phyloP scores from a whole-genome alignment of 2,888 invertebrate species.

The Campoplex nolae region DNA sequence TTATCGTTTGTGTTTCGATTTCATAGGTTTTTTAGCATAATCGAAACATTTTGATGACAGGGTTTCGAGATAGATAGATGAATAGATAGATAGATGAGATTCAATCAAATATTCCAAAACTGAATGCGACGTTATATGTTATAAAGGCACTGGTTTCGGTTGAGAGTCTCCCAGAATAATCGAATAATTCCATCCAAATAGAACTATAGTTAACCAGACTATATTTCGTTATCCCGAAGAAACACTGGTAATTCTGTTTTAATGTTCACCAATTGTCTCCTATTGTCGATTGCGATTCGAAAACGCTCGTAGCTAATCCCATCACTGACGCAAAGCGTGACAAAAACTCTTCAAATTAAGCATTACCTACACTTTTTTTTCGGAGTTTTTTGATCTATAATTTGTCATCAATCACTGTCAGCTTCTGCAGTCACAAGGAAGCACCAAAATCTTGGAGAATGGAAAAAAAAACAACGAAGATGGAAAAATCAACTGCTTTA shows the following conservation, averaged over 20 bases:
- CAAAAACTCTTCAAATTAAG: neutral
- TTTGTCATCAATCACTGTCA: neutral
- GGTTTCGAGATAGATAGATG: too few species aligned
- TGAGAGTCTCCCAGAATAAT: neutral
- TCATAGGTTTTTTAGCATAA: too few species aligned
- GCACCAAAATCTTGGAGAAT: neutral
- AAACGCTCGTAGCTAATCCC: neutral
- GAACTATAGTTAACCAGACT: neutral
- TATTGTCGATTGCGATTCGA: neutral
- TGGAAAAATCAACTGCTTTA: slow-evolving; percentile 41
- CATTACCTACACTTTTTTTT: neutral
- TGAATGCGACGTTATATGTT: too few species aligned
- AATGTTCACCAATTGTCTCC: neutral
- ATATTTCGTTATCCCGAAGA: neutral
- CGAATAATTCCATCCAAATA: neutral
- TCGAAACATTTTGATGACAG: too few species aligned
- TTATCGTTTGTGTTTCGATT: too few species aligned
- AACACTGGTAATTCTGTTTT: neutral
- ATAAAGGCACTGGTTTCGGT: too few species aligned
- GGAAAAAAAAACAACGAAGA: neutral
- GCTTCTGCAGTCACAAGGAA: neutral
- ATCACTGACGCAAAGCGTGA: neutral
- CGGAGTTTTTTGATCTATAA: neutral
- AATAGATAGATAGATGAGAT: neutral
- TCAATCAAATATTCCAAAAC: neutral